Conservation (phyloP, 2,113 vertebrate species). For the Daboia siamensis region DNA sequence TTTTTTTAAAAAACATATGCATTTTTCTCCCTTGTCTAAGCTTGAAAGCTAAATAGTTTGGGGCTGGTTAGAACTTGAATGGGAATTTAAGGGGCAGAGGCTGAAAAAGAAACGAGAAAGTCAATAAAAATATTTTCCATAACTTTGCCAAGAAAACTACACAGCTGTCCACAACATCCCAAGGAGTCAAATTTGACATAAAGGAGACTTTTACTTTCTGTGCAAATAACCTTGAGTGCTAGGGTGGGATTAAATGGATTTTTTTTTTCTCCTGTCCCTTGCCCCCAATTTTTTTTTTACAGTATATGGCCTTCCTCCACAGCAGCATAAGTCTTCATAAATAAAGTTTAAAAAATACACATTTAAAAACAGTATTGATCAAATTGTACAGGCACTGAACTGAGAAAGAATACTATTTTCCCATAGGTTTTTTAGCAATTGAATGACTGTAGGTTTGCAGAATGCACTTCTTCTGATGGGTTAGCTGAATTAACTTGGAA, state of each 20-base stretch:
- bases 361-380: conserved; percentile 69
- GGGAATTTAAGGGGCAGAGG: not conserved
- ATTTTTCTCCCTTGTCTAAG: not conserved
- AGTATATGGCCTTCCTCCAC: conserved; percentile 28
- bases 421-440: conserved; percentile 49
- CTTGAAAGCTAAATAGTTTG: not conserved
- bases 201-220: not conserved
- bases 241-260: conserved; percentile 20
- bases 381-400: conserved; percentile 62
- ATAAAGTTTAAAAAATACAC: conserved; percentile 46
- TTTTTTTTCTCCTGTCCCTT: not conserved
- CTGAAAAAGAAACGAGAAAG: not conserved
- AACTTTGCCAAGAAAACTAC: not conserved
- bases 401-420: conserved; percentile 61
- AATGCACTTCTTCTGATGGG: conserved; percentile 59
- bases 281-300: not conserved
- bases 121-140: not conserved
- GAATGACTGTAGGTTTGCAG: conserved; percentile 52
- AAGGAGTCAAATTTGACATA: not conserved
- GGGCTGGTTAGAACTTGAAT: not conserved
- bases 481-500: conserved; percentile 63
- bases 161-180: not conserved
- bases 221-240: conserved; percentile 48
- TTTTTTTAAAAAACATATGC: not conserved
- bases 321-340: conserved; percentile 50